Conservation (phyloP, 2,888 invertebrate species). For the Drosophila anceps region DNA sequence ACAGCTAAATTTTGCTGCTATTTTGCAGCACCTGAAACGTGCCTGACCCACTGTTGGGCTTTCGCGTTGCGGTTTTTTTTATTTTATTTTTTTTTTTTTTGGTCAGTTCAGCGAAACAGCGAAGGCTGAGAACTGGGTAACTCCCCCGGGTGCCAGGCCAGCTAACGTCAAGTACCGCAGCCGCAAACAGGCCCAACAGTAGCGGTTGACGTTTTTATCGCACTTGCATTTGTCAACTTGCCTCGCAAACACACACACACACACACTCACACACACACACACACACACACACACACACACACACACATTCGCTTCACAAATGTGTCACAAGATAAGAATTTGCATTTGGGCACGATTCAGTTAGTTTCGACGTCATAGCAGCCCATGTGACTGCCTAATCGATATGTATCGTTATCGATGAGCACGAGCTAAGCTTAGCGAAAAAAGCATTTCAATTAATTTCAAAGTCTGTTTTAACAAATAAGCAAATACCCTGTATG, state of each 20-base stretch:
- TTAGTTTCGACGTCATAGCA: constrained; percentile 40
- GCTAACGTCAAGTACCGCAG: constrained; percentile 26
- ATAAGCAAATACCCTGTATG: background rate
- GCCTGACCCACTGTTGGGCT: constrained; percentile 18
- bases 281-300: background rate
- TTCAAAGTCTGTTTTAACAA: background rate
- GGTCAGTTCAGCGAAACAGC: constrained; percentile 8
- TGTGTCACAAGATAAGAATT: constrained; percentile 43
- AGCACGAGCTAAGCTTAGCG: background rate
- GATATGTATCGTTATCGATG: constrained; percentile 38
- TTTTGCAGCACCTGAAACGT: constrained; percentile 36
- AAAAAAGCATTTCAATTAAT: background rate
- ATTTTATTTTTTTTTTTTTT: too few species aligned
- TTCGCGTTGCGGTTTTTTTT: constrained; percentile 14
- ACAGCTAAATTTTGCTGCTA: background rate
- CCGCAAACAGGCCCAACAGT: constrained; percentile 16
- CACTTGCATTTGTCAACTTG: constrained; percentile 9
- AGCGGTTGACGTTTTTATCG: constrained; percentile 47
- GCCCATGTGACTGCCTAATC: constrained; percentile 22
- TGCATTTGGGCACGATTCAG: constrained; percentile 52
- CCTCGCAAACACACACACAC: background rate
- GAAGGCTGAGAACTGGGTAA: constrained; percentile 43
- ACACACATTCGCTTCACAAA: background rate
- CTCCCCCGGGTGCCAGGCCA: constrained; percentile 29
- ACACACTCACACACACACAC: too few species aligned